These are phyloP conservation scores for Chlorops oryzae DNA, from an alignment of 1,140 invertebrate species.

Conservation along the genomic window DNA sequence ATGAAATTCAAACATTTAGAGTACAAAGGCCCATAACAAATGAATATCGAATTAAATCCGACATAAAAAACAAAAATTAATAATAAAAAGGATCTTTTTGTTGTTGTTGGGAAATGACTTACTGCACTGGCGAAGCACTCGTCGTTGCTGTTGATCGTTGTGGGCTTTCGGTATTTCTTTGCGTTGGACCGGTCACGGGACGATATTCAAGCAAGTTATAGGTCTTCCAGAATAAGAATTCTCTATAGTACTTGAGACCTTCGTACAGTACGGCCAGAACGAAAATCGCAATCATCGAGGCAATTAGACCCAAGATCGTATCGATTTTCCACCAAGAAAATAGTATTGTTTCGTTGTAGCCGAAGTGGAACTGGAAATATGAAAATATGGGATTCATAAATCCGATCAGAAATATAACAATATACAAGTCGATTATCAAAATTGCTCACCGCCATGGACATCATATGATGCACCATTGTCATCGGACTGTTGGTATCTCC, in stretches of 20 bases:
- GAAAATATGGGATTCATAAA: too few relatives aligned
- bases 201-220: conserved; percentile 64
- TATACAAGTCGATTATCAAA: too few relatives aligned
- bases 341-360: conserved; percentile 65
- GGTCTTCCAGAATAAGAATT: conserved; percentile 77
- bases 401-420: too few relatives aligned
- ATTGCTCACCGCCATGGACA: conserved; percentile 41
- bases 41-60: not conserved
- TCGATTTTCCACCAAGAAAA: conserved; percentile 74
- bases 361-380: conserved; percentile 74
- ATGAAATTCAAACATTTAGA: not conserved
- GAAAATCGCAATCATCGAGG: conserved; percentile 79
- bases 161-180: conserved; percentile 53
- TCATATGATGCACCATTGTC: conserved; percentile 39
- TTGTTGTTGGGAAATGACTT: conserved; percentile 50
- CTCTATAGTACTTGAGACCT: conserved; percentile 84
- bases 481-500: too few relatives aligned
- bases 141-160: conserved; percentile 31
- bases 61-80: not conserved
- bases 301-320: conserved; percentile 66
- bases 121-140: conserved; percentile 58
- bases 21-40: too few relatives aligned
- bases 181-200: conserved; percentile 63
- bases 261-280: conserved; percentile 82
- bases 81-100: not conserved